Percentiles rank a stretch among this genome's conserved stretches.
These are phyloP conservation scores for Phenganax marumi DNA, from an alignment of 92 coral and sea anemone genomes.

Conservation along the genomic window DNA sequence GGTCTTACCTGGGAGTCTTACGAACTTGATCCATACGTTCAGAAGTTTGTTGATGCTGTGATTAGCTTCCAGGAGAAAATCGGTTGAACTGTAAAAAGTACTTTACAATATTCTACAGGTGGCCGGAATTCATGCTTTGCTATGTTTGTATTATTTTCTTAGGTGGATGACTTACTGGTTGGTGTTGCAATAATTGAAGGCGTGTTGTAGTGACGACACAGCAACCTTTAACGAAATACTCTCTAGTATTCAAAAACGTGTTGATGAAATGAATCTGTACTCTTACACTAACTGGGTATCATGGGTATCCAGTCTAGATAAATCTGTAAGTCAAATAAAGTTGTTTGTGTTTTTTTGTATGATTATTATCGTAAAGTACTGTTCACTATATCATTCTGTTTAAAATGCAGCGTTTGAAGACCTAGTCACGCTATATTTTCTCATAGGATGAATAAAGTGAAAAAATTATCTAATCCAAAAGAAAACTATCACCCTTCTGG, in stretches of 20 bases:
- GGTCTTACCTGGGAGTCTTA: slow-evolving; percentile 97
- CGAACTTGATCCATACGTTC: slow-evolving; percentile 98
- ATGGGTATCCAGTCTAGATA: slow-evolving; percentile 91
- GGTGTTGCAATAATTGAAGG: slow-evolving; percentile 91
- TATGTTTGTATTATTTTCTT: neutral
- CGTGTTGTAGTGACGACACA: slow-evolving; percentile 74
- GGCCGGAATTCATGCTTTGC: neutral
- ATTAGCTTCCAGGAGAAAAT: slow-evolving; percentile 96
- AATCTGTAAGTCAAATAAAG: slow-evolving; percentile 56
- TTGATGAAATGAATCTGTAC: slow-evolving; percentile 93
- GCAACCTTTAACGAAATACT: slow-evolving; percentile 90
- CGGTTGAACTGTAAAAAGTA: neutral
- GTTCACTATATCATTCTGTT: neutral
- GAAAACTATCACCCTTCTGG: too few species aligned
- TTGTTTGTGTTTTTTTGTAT: too few species aligned
- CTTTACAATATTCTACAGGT: neutral
- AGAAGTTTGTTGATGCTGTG: slow-evolving; percentile 92
- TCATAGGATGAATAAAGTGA: too few species aligned
- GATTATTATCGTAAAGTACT: too few species aligned
- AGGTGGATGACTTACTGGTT: slow-evolving; percentile 94
- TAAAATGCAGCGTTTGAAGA: neutral
- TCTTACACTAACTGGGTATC: slow-evolving; percentile 89
- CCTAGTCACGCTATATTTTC: too few species aligned
- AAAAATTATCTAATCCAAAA: too few species aligned
- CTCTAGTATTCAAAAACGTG: slow-evolving; percentile 84